phyloP scores from a whole-genome alignment of 1,140 invertebrate species.

The Venustaconcha ellipsiformis region DNA sequence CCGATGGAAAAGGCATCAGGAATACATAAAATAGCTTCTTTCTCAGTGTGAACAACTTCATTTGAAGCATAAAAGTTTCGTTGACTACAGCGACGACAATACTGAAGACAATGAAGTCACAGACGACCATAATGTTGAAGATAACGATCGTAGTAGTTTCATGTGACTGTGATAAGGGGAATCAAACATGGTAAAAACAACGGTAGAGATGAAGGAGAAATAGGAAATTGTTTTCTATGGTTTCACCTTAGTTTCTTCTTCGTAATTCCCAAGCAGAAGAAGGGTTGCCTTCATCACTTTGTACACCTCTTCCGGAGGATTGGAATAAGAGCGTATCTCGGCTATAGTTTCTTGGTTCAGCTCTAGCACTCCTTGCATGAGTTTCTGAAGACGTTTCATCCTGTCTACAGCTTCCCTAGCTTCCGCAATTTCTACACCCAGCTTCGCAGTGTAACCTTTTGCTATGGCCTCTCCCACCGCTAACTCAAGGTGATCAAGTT shows the following conservation, averaged over 20 bases:
- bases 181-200: no score
- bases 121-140: no score
- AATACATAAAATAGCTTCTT: neutral
- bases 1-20: no score
- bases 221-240: no score
- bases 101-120: no score
- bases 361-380: slow-evolving; percentile 37
- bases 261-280: slow-evolving; percentile 42
- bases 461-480: slow-evolving; percentile 39
- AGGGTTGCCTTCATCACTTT: slow-evolving; percentile 44
- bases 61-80: no score
- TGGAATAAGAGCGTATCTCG: slow-evolving; percentile 41
- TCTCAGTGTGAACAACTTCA: neutral
- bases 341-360: slow-evolving; percentile 45
- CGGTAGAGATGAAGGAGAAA: no score
- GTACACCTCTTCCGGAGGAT: slow-evolving; percentile 38
- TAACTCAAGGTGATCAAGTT: slow-evolving; percentile 36
- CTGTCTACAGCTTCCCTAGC: slow-evolving; percentile 38
- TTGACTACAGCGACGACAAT: no score
- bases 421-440: slow-evolving; percentile 32
- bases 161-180: no score
- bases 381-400: slow-evolving; percentile 34
- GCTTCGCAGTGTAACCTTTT: slow-evolving; percentile 33
- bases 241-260: slow-evolving; percentile 42
- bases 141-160: no score